Evolutionary conservation across 2,888 invertebrate genomes (phyloP).

Genomic region (Orthonychiurus folsomi): DNA sequence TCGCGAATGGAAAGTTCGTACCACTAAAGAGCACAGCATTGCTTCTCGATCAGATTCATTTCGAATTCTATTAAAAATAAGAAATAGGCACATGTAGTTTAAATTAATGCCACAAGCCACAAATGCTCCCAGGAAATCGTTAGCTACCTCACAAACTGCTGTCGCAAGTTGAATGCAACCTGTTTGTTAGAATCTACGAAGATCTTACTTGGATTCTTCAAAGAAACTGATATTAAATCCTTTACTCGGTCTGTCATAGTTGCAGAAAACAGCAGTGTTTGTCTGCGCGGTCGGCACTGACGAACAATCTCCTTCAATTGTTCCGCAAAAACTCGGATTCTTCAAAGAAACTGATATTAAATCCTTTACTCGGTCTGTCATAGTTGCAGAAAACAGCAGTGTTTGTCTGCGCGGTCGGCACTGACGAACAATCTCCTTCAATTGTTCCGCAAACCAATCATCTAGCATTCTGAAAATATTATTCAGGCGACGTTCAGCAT

Average conservation of each 20-base stretch:
- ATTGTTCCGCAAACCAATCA: constrained; percentile 96
- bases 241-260: constrained; percentile 99
- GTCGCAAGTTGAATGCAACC: constrained; percentile 87
- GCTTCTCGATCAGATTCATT: constrained; percentile 87
- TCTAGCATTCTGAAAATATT: constrained; percentile 70
- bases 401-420: constrained; percentile 88
- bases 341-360: constrained; percentile 84
- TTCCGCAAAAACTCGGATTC: constrained; percentile 80
- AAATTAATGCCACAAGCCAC: constrained; percentile 6
- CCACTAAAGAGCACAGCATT: constrained; percentile 69
- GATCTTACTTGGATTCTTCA: constrained; percentile 83
- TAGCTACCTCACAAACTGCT: constrained; percentile 77
- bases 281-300: constrained; percentile 79
- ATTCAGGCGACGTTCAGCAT: neutral
- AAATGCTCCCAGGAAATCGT: neutral
- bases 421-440: constrained; percentile 93
- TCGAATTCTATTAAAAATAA: constrained; percentile 56
- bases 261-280: constrained; percentile 96
- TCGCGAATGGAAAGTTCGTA: constrained; percentile 80
- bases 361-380: constrained; percentile 96
- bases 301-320: constrained; percentile 98
- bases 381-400: constrained; percentile 96
- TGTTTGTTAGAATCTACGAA: constrained; percentile 95
- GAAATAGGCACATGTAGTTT: constrained; percentile 2
- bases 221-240: constrained; percentile 84